These are phyloP conservation scores for Notoglanidium macrostoma DNA, from an alignment of 2,797 vertebrate species.

Conservation along the genomic window DNA sequence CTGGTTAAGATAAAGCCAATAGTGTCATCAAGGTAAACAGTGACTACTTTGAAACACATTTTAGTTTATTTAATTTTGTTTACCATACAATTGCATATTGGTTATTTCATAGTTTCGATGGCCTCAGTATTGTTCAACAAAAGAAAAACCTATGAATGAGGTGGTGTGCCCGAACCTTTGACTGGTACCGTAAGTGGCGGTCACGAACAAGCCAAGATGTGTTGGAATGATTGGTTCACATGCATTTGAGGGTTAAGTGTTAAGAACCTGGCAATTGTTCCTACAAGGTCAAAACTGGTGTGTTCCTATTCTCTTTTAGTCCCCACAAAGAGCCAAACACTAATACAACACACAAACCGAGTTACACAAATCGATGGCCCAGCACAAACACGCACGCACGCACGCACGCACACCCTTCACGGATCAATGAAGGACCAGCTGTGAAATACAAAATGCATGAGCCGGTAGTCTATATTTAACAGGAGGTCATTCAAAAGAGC, in stretches of 20 bases:
- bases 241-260: neutral
- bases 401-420: neutral
- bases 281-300: neutral
- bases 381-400: neutral
- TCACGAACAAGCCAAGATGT: neutral
- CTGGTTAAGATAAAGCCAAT: no score
- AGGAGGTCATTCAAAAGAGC: slow-evolving; percentile 20
- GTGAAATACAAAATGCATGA: slow-evolving; percentile 43
- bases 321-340: neutral
- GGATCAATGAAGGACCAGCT: slow-evolving; percentile 16
- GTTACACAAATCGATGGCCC: neutral
- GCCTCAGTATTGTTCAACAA: no score
- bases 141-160: no score
- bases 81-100: no score
- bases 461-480: slow-evolving; percentile 35
- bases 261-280: neutral
- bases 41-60: no score
- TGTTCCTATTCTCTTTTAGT: neutral
- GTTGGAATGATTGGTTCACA: neutral
- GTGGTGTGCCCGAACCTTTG: no score
- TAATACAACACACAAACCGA: neutral
- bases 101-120: no score
- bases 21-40: no score
- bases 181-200: neutral
- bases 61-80: no score